phyloP scores from a whole-genome alignment of 1,140 invertebrate genomes.

The Calosoma granatense region DNA sequence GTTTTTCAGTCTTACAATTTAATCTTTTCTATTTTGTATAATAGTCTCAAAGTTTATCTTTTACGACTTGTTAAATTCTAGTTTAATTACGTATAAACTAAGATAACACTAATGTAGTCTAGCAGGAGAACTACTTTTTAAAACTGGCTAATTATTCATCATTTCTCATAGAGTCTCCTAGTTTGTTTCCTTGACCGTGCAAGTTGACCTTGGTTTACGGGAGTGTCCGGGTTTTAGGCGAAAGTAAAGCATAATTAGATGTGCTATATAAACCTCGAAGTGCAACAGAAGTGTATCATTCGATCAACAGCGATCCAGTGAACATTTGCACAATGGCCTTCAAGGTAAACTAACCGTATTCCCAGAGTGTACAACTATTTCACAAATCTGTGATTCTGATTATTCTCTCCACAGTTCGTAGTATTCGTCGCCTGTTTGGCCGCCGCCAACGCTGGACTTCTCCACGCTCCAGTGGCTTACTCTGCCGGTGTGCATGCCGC shows the following conservation, averaged over 20 bases:
- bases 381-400: background rate
- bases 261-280: background rate
- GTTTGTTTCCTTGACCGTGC: background rate
- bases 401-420: conserved; percentile 9
- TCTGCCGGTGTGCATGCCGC: conserved; percentile 21
- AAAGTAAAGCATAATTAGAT: background rate
- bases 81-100: no score
- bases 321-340: conserved; percentile 14
- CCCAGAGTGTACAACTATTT: background rate
- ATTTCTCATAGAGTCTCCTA: no score
- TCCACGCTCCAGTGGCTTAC: conserved; percentile 20
- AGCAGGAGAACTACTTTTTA: no score
- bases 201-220: background rate
- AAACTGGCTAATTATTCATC: no score
- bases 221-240: background rate
- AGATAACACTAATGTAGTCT: no score
- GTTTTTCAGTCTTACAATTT: no score
- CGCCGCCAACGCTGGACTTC: conserved; percentile 33
- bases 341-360: conserved; percentile 12
- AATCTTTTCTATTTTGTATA: no score
- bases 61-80: no score
- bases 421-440: conserved; percentile 31
- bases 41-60: no score
- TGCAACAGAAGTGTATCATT: background rate
- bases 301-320: background rate